These are phyloP conservation scores for Octopus sinensis DNA, from an alignment of 1,140 invertebrate genomes.

Conservation along the genomic window DNA sequence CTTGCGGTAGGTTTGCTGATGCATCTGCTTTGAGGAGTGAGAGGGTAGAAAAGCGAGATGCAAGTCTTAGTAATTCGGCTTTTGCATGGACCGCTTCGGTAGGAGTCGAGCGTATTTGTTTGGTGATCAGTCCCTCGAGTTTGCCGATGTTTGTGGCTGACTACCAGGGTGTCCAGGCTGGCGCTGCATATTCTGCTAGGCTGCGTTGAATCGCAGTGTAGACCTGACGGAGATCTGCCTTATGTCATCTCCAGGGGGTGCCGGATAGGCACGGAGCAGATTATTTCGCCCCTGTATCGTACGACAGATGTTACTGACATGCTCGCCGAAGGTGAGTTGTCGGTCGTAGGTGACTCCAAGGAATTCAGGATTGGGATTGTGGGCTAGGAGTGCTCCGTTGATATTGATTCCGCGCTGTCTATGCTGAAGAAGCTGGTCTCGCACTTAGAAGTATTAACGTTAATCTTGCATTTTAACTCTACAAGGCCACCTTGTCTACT, in stretches of 20 bases:
- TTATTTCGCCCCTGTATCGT: not conserved
- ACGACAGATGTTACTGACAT: not conserved
- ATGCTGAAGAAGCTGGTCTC: not conserved
- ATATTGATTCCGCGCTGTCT: not conserved
- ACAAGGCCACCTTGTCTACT: not conserved
- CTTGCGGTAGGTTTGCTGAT: not conserved
- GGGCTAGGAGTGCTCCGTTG: not conserved
- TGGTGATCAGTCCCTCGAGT: not conserved
- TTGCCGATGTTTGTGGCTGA: not conserved
- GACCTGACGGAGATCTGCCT: not conserved
- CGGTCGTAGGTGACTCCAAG: not conserved
- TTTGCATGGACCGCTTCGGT: not conserved
- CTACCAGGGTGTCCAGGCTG: not conserved
- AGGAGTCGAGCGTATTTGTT: not conserved
- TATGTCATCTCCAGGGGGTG: not conserved
- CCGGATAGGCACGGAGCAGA: not conserved
- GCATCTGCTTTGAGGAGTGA: not conserved
- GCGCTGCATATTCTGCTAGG: not conserved
- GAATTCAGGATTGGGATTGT: not conserved
- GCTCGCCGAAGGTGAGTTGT: conserved; percentile 3
- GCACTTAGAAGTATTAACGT: conserved; percentile 4
- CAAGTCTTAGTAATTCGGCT: not conserved
- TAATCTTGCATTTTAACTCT: not conserved
- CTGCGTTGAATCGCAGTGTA: conserved; percentile 1
- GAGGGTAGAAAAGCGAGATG: not conserved